Conservation (phyloP, 2,797 vertebrate species). For the Microchirus variegatus region DNA sequence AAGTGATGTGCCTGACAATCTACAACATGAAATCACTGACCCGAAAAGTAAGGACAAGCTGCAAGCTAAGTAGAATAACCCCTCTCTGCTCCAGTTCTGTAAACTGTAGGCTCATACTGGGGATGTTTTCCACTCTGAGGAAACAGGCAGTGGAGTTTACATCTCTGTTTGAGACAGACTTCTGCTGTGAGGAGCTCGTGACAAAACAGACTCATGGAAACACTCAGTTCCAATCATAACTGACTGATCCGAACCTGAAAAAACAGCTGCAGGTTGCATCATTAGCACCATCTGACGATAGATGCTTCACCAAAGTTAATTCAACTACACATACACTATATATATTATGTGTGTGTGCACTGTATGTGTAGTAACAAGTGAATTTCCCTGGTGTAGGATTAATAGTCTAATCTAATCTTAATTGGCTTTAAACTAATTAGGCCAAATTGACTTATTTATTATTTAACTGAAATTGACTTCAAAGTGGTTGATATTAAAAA, state of each 20-base stretch:
- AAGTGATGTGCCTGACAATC: neutral
- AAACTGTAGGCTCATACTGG: neutral
- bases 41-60: neutral
- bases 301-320: neutral
- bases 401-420: too few species aligned
- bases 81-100: too few species aligned
- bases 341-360: too few species aligned
- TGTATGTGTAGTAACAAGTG: too few species aligned
- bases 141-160: neutral
- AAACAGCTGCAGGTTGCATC: neutral
- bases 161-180: neutral
- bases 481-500: too few species aligned
- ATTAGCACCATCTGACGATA: neutral
- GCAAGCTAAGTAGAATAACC: neutral
- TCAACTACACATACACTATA: too few species aligned
- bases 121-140: neutral
- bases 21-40: neutral
- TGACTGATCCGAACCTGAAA: neutral
- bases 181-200: neutral
- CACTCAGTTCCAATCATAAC: neutral
- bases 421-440: too few species aligned
- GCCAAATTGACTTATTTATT: neutral
- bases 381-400: too few species aligned
- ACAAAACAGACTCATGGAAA: neutral
- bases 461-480: too few species aligned